phyloP scores from a whole-genome alignment of 2,888 invertebrate genomes.

The Oxycera nigricornis region DNA sequence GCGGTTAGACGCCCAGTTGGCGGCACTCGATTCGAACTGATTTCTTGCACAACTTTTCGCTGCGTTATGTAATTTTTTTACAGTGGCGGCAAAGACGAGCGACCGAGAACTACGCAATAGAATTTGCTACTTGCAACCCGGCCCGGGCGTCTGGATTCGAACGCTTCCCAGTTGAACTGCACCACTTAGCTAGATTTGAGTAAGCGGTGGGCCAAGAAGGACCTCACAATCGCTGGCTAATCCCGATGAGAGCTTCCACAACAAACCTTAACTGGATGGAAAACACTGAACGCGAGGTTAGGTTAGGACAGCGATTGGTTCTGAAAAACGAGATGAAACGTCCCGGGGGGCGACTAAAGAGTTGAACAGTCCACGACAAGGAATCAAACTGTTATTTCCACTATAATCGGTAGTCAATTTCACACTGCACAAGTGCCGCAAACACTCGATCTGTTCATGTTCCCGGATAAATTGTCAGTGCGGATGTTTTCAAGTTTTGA shows the following conservation, averaged over 20 bases:
- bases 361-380: too few species aligned
- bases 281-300: constrained; percentile 17
- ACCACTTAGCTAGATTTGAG: too few species aligned
- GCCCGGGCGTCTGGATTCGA: background rate
- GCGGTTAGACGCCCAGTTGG: background rate
- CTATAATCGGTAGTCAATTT: too few species aligned
- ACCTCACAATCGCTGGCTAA: background rate
- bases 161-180: too few species aligned
- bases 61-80: constrained; percentile 23
- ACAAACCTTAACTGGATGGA: background rate
- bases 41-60: background rate
- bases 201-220: too few species aligned
- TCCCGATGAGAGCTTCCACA: background rate
- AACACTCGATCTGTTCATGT: constrained; percentile 3
- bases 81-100: background rate
- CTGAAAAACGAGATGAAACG: too few species aligned
- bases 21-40: too few species aligned
- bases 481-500: constrained; percentile 32
- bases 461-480: constrained; percentile 23
- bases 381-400: too few species aligned
- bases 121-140: background rate
- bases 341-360: too few species aligned
- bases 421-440: background rate
- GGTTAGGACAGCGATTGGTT: background rate
- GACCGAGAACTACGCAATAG: constrained; percentile 33